phyloP scores from a whole-genome alignment of 2,113 vertebrate genomes.

The Odontophorus gujanensis region DNA sequence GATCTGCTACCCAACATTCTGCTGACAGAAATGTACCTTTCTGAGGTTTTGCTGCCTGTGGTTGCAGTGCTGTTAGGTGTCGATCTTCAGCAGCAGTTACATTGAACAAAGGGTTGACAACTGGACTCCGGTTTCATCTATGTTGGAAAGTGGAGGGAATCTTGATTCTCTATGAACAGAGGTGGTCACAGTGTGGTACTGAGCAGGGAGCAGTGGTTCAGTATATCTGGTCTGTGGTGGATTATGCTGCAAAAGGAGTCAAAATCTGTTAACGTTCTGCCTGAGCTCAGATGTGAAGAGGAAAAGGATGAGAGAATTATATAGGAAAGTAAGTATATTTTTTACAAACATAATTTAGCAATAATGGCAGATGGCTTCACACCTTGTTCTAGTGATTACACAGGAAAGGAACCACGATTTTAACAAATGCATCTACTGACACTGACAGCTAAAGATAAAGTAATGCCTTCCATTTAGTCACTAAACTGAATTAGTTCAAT shows the following conservation, averaged over 20 bases:
- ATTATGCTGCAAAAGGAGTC: slow-evolving; percentile 7
- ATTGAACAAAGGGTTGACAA: not conserved
- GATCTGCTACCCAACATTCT: not conserved
- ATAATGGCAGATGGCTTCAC: not conserved
- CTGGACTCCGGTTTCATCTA: not conserved
- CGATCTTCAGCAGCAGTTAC: not conserved
- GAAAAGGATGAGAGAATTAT: not conserved
- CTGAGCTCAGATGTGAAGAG: not conserved
- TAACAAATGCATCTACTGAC: not conserved
- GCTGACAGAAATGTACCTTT: slow-evolving; percentile 12
- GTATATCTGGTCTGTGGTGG: not conserved
- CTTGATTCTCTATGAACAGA: not conserved
- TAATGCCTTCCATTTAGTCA: not conserved
- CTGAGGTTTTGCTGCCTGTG: not conserved
- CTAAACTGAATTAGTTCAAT: not conserved
- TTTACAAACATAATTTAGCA: not conserved
- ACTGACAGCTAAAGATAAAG: not conserved
- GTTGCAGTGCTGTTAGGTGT: not conserved
- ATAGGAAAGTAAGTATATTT: not conserved
- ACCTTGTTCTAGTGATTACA: not conserved
- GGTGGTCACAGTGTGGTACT: not conserved
- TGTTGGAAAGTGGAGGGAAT: not conserved
- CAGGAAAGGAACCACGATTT: not conserved
- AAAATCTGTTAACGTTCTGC: not conserved
- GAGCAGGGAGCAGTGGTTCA: not conserved